Evolutionary conservation across 2,113 vertebrate species (phyloP), one percentile per base, ranked within the genome.

Genomic region (Tragulus kanchil): DNA sequence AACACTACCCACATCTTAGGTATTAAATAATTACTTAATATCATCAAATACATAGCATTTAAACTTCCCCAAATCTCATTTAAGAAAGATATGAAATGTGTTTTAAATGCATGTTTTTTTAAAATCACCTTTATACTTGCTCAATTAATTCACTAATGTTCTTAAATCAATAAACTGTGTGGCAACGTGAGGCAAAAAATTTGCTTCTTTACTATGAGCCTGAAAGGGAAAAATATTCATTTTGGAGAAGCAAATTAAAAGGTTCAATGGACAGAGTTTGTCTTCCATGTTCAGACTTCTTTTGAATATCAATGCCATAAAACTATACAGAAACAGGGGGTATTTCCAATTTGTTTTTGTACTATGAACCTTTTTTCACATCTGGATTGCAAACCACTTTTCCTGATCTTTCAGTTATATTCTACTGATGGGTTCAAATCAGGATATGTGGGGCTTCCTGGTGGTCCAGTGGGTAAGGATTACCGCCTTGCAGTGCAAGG

Each of bases 21-120:
- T 75, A 89, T 94, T 85, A 95, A 97, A 50, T 85, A 28, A 67
- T 79, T 89, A 31, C 25, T 94, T 84, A 90, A 85, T 91, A 65
- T 69, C 7, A 42, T 77, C 17, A 90, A 96, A 90, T 82, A 82
- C 50, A n/a, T 13, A 84, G 6, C 69, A 8, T 89, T 91, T 61
- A 81, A 48, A 64, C 75, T 81, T 84, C 28, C 25, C 56, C 1
- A 56, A 15, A 45, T 93, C 50, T 54, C 26, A 78, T n/a, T 78
- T 78, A 2, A 85, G 71, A 64, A 62, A 85, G 93, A 69, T 36
- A 85, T 56, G 7, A 9, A 84, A 56, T 81, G n/a, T 28, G 0
- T 73, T 11, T n/a, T 64, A 89, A 92, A 58, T 1, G 28, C 4
- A 6, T 8, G n/a, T 85, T 85, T 62, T 36, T 62, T 59, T 28